Percentiles rank a stretch among this genome's conserved stretches.
Evolutionary conservation across 2,113 vertebrate genomes (phyloP).

Genomic region (Engraulis encrasicolus): DNA sequence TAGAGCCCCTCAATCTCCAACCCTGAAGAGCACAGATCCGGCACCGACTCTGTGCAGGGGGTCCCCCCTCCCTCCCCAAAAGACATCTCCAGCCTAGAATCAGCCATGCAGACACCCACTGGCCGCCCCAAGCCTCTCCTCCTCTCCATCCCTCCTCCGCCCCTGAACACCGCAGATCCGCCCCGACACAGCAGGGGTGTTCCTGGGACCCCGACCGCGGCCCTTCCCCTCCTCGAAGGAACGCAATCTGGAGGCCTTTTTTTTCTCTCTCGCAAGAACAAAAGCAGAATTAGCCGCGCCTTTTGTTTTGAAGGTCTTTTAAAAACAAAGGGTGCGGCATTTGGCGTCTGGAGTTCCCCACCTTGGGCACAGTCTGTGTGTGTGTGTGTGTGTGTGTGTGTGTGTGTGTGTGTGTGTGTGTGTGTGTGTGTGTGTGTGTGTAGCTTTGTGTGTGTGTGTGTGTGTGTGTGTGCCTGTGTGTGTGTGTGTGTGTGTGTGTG

Average conservation of each 20-base stretch:
- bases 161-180: slow-evolving; percentile 38
- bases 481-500: no score
- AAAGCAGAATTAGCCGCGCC: slow-evolving; percentile 60
- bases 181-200: slow-evolving; percentile 64
- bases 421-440: background rate
- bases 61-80: no score
- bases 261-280: slow-evolving; percentile 59
- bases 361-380: slow-evolving; percentile 25
- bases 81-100: slow-evolving; percentile 55
- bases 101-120: slow-evolving; percentile 43
- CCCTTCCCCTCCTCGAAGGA: slow-evolving; percentile 48
- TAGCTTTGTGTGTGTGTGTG: slow-evolving; percentile 10
- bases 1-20: no score
- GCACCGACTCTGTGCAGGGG: no score
- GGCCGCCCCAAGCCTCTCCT: no score
- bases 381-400: background rate
- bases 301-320: slow-evolving; percentile 60
- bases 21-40: no score
- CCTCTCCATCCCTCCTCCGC: no score
- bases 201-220: slow-evolving; percentile 29
- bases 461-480: background rate
- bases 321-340: slow-evolving; percentile 13
- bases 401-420: slow-evolving; percentile 23
- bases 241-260: slow-evolving; percentile 60
- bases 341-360: slow-evolving; percentile 54